Base-by-base conservation (phyloP, 2,113 vertebrate species). In the Carassius gibelio region DNA sequence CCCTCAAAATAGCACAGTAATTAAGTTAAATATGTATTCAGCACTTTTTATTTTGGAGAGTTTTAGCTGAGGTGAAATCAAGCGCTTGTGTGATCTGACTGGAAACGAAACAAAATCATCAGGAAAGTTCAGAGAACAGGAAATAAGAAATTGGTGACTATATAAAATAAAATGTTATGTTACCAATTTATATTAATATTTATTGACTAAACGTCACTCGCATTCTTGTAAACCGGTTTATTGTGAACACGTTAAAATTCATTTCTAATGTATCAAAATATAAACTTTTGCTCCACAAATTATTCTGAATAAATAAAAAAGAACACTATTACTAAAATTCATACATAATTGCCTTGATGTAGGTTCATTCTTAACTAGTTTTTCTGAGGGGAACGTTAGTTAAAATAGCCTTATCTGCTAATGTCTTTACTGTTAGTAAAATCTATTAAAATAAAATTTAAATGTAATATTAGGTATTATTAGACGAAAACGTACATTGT, bases 21-120 rank as follows among this genome's bases (percentile, higher is more conserved):
- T 74, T 11, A 74, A 48, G 57, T 10, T 80, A 8, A 80, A 64
- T 48, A 48, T 26, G 30, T 30, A 30, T 30, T 30, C 1, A 30
- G 30, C 30, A 30, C 30, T 30, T 30, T 42, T 11, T 0, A 14
- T 48, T 48, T 38, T 42, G 7, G 61, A n/a, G 21, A 61, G 34
- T 79, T 62, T 57, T 52, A 78, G 52, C 30, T 78, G 52, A 59
- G 76, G 2, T 23, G 4, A 38, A 57, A 61, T 78, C 76, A 77
- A 21, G 34, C 1, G 61, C 9, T 57, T 3, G 55, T 57, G 55
- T 57, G 55, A 19, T 36, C n/a, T 71, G 69, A 42, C 69, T 45
- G 69, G 38, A n/a, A 72, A 42, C 9, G 1, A 42, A 7, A 30
- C 21, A 19, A 6, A 34, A 36, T 3, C 26, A 36, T 23, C 13